Evolutionary conservation across 2,888 invertebrate genomes (phyloP).

Genomic region (Theretra japonica): DNA sequence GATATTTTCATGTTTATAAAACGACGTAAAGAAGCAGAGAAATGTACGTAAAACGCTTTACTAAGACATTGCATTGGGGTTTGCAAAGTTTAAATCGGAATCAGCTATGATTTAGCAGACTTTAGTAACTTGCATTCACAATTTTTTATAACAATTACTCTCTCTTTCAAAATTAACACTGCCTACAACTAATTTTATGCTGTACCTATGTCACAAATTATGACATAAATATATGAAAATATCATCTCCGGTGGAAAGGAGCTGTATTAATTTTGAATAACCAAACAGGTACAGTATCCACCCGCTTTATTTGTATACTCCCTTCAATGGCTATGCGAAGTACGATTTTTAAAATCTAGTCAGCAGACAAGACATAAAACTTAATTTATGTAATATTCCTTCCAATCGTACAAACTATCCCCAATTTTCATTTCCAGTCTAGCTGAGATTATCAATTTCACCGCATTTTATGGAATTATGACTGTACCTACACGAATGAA

Average conservation of each 20-base stretch:
- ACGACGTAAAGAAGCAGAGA: not conserved
- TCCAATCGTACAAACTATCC: not conserved
- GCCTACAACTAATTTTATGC: too few relatives aligned
- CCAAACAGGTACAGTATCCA: not conserved
- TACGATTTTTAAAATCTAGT: constrained; percentile 17
- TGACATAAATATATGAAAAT: not conserved
- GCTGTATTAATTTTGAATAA: not conserved
- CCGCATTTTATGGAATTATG: not conserved
- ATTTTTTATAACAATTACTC: not conserved
- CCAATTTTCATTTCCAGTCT: not conserved
- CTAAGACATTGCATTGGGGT: not conserved
- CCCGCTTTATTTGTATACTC: constrained; percentile 1
- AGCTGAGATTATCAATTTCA: not conserved
- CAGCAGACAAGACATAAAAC: constrained; percentile 11
- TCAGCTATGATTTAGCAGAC: not conserved
- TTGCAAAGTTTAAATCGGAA: not conserved
- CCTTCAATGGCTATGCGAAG: not conserved
- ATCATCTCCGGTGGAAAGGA: not conserved
- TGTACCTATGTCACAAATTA: too few relatives aligned
- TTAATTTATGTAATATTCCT: not conserved
- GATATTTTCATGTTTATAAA: not conserved
- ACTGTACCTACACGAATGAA: not conserved
- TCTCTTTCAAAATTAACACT: too few relatives aligned
- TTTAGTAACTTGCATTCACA: not conserved
- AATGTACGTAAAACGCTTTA: not conserved